Evolutionary conservation across 1,140 invertebrate species (phyloP).

Genomic region (Ganaspis sp.): DNA sequence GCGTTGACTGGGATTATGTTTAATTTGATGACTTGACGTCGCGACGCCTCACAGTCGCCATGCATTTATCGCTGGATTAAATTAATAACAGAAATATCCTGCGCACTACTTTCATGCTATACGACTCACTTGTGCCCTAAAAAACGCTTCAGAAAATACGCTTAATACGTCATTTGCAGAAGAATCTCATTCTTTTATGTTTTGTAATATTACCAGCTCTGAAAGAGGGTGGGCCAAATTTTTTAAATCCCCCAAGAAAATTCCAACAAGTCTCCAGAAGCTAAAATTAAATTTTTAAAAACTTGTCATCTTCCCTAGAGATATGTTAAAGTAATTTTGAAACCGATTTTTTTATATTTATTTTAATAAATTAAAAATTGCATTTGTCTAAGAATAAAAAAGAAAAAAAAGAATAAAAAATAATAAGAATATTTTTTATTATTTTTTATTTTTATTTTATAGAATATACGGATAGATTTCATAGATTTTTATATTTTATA

Average conservation of each 20-base stretch:
- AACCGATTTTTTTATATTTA: too few species aligned
- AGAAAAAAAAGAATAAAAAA: background rate
- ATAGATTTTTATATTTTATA: too few species aligned
- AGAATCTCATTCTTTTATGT: background rate
- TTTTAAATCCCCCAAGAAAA: background rate
- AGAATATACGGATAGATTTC: too few species aligned
- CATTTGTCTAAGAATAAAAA: background rate
- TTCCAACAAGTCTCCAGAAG: background rate
- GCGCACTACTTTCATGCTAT: background rate
- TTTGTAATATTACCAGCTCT: background rate
- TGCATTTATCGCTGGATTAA: conserved; percentile 11
- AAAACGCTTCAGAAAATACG: background rate
- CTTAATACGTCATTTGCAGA: background rate
- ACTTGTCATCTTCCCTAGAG: background rate
- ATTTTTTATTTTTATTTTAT: too few species aligned
- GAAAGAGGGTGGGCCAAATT: background rate
- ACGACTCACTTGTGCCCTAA: background rate
- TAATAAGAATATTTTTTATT: too few species aligned
- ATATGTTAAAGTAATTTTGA: too few species aligned
- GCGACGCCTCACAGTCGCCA: conserved; percentile 5
- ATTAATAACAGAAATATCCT: conserved; percentile 13
- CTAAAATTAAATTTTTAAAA: background rate
- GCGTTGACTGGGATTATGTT: conserved; percentile 15
- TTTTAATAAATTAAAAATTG: too few species aligned
- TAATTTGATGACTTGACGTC: conserved; percentile 23